A percentile compares a stretch with the other conserved stretches of the same genome.
Conservation (phyloP, 2,797 vertebrate species). For the Thalassophryne amazonica region DNA sequence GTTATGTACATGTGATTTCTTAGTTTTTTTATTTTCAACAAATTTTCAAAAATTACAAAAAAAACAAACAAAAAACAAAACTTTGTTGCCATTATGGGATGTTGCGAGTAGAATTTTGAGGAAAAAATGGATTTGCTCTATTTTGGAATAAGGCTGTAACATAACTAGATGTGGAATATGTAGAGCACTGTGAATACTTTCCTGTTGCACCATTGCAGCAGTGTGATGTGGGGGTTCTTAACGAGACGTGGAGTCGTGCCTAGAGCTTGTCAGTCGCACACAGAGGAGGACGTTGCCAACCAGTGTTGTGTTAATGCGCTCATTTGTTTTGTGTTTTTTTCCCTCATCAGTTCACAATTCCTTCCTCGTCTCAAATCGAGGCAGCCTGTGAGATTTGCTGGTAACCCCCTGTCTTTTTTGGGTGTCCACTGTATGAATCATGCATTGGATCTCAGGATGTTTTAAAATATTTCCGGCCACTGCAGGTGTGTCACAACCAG, state of each 20-base stretch:
- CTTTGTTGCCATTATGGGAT: no score
- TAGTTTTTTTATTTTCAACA: no score
- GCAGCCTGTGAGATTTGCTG: background rate
- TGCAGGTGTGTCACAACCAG: background rate
- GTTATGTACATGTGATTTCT: no score
- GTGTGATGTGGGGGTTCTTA: slow-evolving; percentile 56
- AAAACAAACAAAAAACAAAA: no score
- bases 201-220: no score
- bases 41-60: no score
- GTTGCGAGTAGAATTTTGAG: no score
- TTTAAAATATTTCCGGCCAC: background rate
- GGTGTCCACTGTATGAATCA: slow-evolving; percentile 13
- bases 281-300: slow-evolving; percentile 12
- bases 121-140: no score
- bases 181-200: no score
- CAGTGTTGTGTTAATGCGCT: background rate
- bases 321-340: slow-evolving; percentile 10
- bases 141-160: no score
- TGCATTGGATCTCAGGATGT: background rate
- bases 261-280: slow-evolving; percentile 50
- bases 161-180: no score
- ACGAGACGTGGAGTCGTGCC: slow-evolving; percentile 44
- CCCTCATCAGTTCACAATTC: slow-evolving; percentile 10
- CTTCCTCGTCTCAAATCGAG: slow-evolving; percentile 18
- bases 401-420: slow-evolving; percentile 20